These are phyloP conservation scores for Nebria salina DNA, from an alignment of 2,888 invertebrate genomes.

Conservation along the genomic window DNA sequence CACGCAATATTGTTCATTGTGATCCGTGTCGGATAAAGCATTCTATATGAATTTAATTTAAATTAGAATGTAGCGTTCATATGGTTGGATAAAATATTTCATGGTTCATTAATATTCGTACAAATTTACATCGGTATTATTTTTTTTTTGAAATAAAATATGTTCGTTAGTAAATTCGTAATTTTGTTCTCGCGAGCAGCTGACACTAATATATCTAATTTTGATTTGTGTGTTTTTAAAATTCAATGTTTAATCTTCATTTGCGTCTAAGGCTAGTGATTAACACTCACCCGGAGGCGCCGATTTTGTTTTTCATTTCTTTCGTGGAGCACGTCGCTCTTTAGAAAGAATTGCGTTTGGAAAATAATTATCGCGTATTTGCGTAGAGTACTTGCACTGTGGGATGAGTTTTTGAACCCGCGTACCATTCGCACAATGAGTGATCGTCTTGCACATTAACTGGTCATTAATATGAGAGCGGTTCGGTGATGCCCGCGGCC, in stretches of 20 bases:
- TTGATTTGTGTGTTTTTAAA: conserved; percentile 46
- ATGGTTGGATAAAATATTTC: too few species aligned
- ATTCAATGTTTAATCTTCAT: conserved; percentile 46
- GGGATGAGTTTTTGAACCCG: not conserved
- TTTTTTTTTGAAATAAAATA: too few species aligned
- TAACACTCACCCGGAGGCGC: conserved; percentile 35
- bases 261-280: conserved; percentile 33
- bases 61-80: conserved; percentile 2
- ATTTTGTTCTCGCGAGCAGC: conserved; percentile 4
- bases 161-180: not conserved
- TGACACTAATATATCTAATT: conserved; percentile 44
- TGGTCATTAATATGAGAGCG: conserved; percentile 17
- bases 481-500: not conserved
- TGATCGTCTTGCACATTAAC: conserved; percentile 40
- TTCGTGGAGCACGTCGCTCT: not conserved
- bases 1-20: not conserved
- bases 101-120: too few species aligned
- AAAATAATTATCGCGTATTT: conserved; percentile 17
- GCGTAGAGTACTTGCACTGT: conserved; percentile 4
- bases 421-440: conserved; percentile 32
- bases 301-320: not conserved
- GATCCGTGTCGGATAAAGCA: not conserved
- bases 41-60: conserved; percentile 4
- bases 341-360: not conserved
- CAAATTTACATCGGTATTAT: too few species aligned